These are phyloP conservation scores for Leistus spinibarbis DNA, from an alignment of 2,888 invertebrate species.

Conservation along the genomic window DNA sequence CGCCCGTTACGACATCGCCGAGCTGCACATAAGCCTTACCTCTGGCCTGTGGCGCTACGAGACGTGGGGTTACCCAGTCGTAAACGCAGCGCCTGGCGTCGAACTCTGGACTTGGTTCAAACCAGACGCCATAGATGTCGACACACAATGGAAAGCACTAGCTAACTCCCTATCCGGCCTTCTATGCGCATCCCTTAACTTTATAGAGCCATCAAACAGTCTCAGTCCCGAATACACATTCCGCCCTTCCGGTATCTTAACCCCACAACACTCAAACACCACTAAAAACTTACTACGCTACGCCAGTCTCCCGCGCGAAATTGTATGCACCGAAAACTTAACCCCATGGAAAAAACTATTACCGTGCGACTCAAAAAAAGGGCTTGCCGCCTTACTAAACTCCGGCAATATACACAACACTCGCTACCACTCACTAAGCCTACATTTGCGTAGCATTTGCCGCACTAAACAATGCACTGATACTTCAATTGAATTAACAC, in stretches of 20 bases:
- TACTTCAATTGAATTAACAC: conserved; percentile 78
- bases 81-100: conserved; percentile 91
- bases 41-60: conserved; percentile 94
- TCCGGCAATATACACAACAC: conserved; percentile 91
- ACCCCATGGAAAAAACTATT: conserved; percentile 98
- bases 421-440: conserved; percentile 87
- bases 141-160: conserved; percentile 85
- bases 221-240: conserved; percentile 84
- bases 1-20: conserved; percentile 81
- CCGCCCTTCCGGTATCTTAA: conserved; percentile 70
- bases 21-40: conserved; percentile 89
- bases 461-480: conserved; percentile 59
- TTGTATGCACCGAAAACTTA: conserved; percentile 97
- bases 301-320: conserved; percentile 92
- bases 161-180: conserved; percentile 92
- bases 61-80: conserved; percentile 92
- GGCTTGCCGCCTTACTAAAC: conserved; percentile 86
- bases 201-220: conserved; percentile 84
- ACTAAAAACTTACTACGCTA: conserved; percentile 71
- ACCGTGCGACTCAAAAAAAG: conserved; percentile 91
- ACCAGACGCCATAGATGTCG: conserved; percentile 68
- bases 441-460: conserved; percentile 84
- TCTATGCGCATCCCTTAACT: conserved; percentile 95
- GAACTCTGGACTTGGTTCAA: conserved; percentile 95
- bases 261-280: conserved; percentile 50